Evolutionary conservation across 2,797 vertebrate genomes (phyloP).

Genomic region (Syndactyla subalaris): DNA sequence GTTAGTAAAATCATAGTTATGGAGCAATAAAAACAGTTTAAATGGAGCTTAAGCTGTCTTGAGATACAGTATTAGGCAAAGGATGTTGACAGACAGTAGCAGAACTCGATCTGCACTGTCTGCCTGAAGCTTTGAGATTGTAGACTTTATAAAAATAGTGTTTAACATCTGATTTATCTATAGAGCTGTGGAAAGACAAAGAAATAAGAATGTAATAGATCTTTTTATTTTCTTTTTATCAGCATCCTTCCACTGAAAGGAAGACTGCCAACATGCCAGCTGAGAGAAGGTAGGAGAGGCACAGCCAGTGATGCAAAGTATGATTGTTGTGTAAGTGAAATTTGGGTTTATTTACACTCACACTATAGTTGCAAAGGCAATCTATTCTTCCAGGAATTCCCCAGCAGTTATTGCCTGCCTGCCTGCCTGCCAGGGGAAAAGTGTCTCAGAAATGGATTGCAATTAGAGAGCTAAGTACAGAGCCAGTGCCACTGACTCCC

Average conservation of each 20-base stretch:
- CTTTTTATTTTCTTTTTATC: neutral
- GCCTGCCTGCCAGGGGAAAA: neutral
- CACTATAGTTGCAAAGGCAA: neutral
- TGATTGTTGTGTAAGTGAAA: neutral
- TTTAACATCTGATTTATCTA: neutral
- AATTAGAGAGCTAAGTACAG: neutral
- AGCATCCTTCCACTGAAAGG: neutral
- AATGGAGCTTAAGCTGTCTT: neutral
- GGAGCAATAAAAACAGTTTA: neutral
- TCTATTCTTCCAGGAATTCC: neutral
- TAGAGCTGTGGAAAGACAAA: neutral
- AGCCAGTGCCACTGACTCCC: neutral
- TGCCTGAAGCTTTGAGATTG: neutral
- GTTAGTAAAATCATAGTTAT: neutral
- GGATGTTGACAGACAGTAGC: neutral
- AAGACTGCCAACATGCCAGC: neutral
- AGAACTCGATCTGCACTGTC: neutral
- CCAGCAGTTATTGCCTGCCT: neutral
- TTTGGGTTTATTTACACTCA: neutral
- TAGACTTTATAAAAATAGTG: neutral
- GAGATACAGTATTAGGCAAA: neutral
- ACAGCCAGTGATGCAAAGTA: neutral
- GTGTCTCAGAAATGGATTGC: neutral
- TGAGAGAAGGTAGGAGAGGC: neutral
- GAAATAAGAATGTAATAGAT: neutral